Evolutionary conservation across 2,797 vertebrate genomes (phyloP).

Genomic region (Melanotaenia parkinsoni): DNA sequence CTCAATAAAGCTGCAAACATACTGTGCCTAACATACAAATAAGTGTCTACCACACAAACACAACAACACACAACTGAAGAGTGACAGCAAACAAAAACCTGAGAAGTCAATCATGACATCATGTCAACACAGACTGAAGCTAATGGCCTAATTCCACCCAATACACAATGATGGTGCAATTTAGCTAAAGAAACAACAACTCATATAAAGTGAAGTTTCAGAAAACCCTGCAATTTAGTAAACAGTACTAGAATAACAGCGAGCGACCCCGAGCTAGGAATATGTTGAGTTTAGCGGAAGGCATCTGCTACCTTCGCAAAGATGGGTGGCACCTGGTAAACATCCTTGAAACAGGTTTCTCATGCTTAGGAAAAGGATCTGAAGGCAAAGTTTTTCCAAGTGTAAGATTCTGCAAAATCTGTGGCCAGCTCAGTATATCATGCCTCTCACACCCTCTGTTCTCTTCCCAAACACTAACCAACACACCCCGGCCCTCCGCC

Average conservation of each 20-base stretch:
- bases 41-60: constrained; percentile 48
- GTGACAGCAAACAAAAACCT: constrained; percentile 59
- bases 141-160: constrained; percentile 63
- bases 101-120: constrained; percentile 54
- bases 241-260: constrained; percentile 19
- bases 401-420: constrained; percentile 77
- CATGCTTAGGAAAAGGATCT: constrained; percentile 72
- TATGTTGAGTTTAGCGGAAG: constrained; percentile 52
- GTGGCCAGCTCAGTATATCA: constrained; percentile 81
- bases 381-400: constrained; percentile 77
- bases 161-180: constrained; percentile 43
- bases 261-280: constrained; percentile 57
- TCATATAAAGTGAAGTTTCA: constrained; percentile 21
- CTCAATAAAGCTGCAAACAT: constrained; percentile 64
- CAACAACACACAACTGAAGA: constrained; percentile 52
- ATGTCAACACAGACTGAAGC: constrained; percentile 59
- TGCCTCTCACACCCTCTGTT: constrained; percentile 79
- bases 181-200: constrained; percentile 12
- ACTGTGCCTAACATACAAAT: constrained; percentile 62
- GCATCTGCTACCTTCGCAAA: constrained; percentile 52
- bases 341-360: constrained; percentile 79
- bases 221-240: constrained; percentile 48
- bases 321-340: constrained; percentile 71
- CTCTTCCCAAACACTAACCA: constrained; percentile 76
- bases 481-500: constrained; percentile 69